A percentile compares a stretch with the other conserved stretches of the same genome.
Evolutionary conservation across 1,140 invertebrate genomes (phyloP).

Genomic region (Anagrus nilaparvatae): DNA sequence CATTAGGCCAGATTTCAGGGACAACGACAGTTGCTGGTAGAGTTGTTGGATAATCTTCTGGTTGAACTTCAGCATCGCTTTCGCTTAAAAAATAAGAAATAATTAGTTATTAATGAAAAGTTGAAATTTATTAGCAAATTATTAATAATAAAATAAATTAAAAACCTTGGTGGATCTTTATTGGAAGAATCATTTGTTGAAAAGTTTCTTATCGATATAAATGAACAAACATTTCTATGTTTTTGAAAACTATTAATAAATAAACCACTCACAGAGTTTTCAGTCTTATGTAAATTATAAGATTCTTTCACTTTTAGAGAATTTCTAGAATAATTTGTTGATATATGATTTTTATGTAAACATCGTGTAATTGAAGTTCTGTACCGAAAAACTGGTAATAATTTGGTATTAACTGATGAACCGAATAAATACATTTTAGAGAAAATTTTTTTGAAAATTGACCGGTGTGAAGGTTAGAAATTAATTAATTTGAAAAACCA

Average conservation of each 20-base stretch:
- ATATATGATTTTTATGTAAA: slow-evolving; percentile 15
- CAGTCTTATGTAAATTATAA: neutral
- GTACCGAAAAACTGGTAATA: slow-evolving; percentile 20
- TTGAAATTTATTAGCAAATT: neutral
- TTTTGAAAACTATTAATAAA: slow-evolving; percentile 7
- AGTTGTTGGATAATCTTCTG: slow-evolving; percentile 28
- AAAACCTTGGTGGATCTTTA: slow-evolving; percentile 23
- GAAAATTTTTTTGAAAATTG: too few relatives aligned
- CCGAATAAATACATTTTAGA: too few relatives aligned
- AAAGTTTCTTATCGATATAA: slow-evolving; percentile 21
- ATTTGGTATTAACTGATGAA: slow-evolving; percentile 21
- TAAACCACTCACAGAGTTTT: slow-evolving; percentile 5
- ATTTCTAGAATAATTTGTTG: neutral
- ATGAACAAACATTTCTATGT: slow-evolving; percentile 11
- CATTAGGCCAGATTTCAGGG: slow-evolving; percentile 93
- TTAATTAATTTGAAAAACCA: too few relatives aligned
- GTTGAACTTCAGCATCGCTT: slow-evolving; percentile 22
- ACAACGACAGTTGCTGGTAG: slow-evolving; percentile 83
- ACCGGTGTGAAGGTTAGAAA: too few relatives aligned
- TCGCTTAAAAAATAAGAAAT: slow-evolving; percentile 18
- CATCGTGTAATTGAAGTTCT: slow-evolving; percentile 15
- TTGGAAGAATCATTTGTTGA: slow-evolving; percentile 22
- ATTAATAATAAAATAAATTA: slow-evolving; percentile 1
- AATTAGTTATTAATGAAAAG: neutral
- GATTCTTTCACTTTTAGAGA: neutral